These are phyloP conservation scores for Dromiciops gliroides DNA, from an alignment of 2,113 vertebrate species.

Conservation along the genomic window DNA sequence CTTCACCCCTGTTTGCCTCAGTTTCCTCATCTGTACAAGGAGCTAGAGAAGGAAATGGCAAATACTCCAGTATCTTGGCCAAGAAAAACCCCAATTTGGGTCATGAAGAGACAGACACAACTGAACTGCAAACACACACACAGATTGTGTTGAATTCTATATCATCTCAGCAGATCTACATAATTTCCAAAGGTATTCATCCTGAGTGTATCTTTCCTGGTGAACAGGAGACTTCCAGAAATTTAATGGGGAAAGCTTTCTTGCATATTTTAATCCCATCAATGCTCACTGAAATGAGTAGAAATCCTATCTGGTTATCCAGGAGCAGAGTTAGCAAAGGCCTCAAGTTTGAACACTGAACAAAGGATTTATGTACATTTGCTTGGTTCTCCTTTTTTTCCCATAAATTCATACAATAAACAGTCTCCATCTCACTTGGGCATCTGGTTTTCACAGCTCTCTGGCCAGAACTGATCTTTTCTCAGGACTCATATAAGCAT, in stretches of 20 bases:
- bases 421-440: constrained; percentile 10
- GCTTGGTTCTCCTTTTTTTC: constrained; percentile 41
- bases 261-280: constrained; percentile 10
- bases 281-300: constrained; percentile 14
- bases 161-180: neutral
- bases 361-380: constrained; percentile 43
- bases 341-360: constrained; percentile 11
- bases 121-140: neutral
- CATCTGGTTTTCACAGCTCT: constrained; percentile 45
- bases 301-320: neutral
- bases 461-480: constrained; percentile 37
- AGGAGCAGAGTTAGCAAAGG: constrained; percentile 26
- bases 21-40: neutral
- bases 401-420: constrained; percentile 38
- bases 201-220: neutral
- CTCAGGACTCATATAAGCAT: constrained; percentile 22
- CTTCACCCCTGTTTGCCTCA: neutral
- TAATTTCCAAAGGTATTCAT: neutral
- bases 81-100: neutral
- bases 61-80: neutral
- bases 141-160: neutral
- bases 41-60: neutral
- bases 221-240: constrained; percentile 27
- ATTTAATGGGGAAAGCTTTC: neutral
- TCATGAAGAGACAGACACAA: no score